A percentile compares a stretch with the other conserved stretches of the same genome.
Evolutionary conservation across 1,140 invertebrate genomes (phyloP).

Genomic region (Apis mellifera): DNA sequence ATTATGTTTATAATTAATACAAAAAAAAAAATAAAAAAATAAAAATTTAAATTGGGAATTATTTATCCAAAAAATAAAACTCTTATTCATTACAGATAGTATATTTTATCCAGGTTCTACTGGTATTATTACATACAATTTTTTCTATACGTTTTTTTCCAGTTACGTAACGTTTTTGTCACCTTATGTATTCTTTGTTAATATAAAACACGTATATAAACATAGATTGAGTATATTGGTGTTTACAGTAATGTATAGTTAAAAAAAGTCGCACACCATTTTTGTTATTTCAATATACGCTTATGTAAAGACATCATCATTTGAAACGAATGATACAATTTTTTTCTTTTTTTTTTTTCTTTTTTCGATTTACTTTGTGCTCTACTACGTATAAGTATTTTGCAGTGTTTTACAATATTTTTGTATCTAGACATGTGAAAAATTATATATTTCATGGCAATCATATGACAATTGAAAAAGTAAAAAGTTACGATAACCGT

Average conservation of each 20-base stretch:
- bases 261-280: slow-evolving; percentile 72
- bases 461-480: not conserved
- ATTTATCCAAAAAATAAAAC: not conserved
- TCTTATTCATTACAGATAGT: slow-evolving; percentile 52
- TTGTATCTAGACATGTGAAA: slow-evolving; percentile 17
- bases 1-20: not conserved
- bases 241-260: slow-evolving; percentile 78
- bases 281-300: slow-evolving; percentile 55
- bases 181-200: slow-evolving; percentile 70
- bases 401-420: slow-evolving; percentile 10
- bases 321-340: slow-evolving; percentile 52
- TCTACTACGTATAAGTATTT: slow-evolving; percentile 36
- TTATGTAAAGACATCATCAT: slow-evolving; percentile 53
- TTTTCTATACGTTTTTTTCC: slow-evolving; percentile 43
- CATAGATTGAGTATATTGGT: slow-evolving; percentile 80
- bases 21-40: not conserved
- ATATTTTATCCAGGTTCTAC: slow-evolving; percentile 63
- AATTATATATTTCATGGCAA: not conserved
- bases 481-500: not conserved
- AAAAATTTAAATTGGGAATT: not conserved
- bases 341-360: slow-evolving; percentile 1
- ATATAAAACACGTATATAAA: slow-evolving; percentile 82
- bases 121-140: slow-evolving; percentile 55
- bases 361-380: slow-evolving; percentile 41
- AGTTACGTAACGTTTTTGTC: slow-evolving; percentile 20